Base-by-base conservation (phyloP, 2,797 vertebrate genomes). In the Acanthis flammea region DNA sequence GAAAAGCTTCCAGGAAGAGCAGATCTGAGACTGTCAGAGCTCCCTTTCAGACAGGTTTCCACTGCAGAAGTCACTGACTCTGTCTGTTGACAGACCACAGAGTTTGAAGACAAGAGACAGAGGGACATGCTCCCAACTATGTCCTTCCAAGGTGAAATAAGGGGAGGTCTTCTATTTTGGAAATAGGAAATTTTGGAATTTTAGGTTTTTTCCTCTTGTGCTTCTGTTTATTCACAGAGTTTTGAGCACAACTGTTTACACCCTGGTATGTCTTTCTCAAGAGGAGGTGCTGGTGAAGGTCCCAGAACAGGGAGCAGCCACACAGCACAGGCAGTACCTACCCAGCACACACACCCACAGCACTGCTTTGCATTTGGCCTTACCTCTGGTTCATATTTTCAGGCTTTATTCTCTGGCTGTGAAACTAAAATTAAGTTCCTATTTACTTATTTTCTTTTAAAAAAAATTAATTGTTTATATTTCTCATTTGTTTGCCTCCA, bases 271-370 rank as follows among this genome's bases (percentile, higher is more conserved):
- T 9, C 19, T 84, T 80, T 81, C 45, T 37, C 0, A 1, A 81
- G 42, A 57, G 35, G n/a, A 68, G 37, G 8, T 88, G 50, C 50
- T 68, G 62, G 15, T 51, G 7, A 72, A 78, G 12, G 44, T 72
- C 39, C 23, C 3, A 3, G 47, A 47, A 41, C 35, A 50, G n/a
- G 11, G 31, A 45, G 15, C 54, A 81, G 48, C 31, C 37, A 55
- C 61, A 35, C 19, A n/a, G 15, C 1, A 4, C 50, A 53, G n/a
- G 31, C 55, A 60, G 30, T 24, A 28, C 39, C 39, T 19, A 23
- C 9, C 19, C 53, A 61, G 13, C 4, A 2, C 19, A 27, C 7
- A 9, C 23, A 9, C 30, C 39, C 58, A 39, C 0, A 0, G 28
- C 30, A 51, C 23, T 1, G 1, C 17, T 63, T 60, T 57, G 47